A percentile compares a stretch with the other conserved stretches of the same genome.
Evolutionary conservation across 2,113 vertebrate species (phyloP).

Genomic region (Forbesichthys agassizii): DNA sequence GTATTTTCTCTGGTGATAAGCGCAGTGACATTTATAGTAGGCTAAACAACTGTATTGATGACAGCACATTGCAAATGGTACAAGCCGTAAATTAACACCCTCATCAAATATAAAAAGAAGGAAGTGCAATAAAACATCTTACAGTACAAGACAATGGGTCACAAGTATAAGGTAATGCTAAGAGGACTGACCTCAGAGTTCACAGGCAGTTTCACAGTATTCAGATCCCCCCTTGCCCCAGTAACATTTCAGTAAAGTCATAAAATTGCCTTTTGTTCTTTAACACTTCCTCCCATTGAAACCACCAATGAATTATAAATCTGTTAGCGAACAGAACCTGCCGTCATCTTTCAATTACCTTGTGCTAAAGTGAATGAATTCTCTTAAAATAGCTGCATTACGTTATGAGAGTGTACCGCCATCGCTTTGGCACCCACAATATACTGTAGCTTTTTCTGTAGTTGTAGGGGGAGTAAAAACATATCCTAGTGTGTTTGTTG

Average conservation of each 20-base stretch:
- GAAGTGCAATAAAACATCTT: no score
- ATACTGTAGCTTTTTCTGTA: conserved; percentile 36
- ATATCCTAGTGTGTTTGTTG: conserved; percentile 44
- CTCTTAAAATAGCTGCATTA: conserved; percentile 65
- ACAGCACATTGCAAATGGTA: no score
- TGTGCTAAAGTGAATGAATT: conserved; percentile 53
- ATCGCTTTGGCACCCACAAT: conserved; percentile 41
- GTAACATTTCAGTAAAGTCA: conserved; percentile 29
- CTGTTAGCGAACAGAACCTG: conserved; percentile 60
- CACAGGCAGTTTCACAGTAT: conserved; percentile 57
- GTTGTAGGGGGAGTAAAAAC: conserved; percentile 31
- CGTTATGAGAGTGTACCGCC: conserved; percentile 41
- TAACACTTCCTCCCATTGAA: conserved; percentile 78
- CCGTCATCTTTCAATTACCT: conserved; percentile 63
- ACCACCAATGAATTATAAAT: conserved; percentile 62
- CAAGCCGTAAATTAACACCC: no score
- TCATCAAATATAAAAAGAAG: no score
- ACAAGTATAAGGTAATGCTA: conserved; percentile 31
- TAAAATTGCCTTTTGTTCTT: conserved; percentile 76
- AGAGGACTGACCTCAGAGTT: conserved; percentile 53
- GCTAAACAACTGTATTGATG: no score
- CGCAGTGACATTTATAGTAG: no score
- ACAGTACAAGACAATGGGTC: conserved; percentile 18
- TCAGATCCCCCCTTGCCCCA: conserved; percentile 45
- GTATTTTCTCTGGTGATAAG: no score